Percentiles rank a stretch among this genome's conserved stretches.
Evolutionary conservation across 1,140 invertebrate genomes (phyloP).

Genomic region (Euborellia annulipes): DNA sequence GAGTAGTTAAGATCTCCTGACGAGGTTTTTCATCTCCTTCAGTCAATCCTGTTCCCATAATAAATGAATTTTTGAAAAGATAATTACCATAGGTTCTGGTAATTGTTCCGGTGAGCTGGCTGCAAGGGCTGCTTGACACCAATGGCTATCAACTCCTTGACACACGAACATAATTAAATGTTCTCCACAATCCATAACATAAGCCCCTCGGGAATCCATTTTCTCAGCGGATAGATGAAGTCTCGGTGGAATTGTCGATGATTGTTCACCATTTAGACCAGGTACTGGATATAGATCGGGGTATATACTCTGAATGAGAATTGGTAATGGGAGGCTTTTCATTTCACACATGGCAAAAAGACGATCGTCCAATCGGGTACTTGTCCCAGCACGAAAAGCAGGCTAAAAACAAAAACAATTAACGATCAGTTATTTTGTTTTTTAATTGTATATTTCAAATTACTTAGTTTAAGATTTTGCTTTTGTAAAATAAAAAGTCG

Average conservation of each 20-base stretch:
- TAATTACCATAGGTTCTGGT: slow-evolving; percentile 46
- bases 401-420: slow-evolving; percentile 34
- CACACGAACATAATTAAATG: slow-evolving; percentile 78
- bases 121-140: slow-evolving; percentile 58
- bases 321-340: slow-evolving; percentile 70
- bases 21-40: too few species aligned
- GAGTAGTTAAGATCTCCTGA: too few species aligned
- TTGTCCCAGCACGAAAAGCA: slow-evolving; percentile 73
- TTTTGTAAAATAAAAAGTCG: too few species aligned
- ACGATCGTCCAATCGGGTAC: slow-evolving; percentile 82
- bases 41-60: slow-evolving; percentile 7
- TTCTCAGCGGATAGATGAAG: slow-evolving; percentile 48
- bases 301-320: slow-evolving; percentile 75
- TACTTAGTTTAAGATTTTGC: too few species aligned
- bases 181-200: slow-evolving; percentile 77
- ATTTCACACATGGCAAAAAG: slow-evolving; percentile 86
- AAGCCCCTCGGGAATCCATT: slow-evolving; percentile 76
- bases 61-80: slow-evolving; percentile 1
- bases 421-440: slow-evolving; percentile 10
- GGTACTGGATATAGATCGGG: slow-evolving; percentile 84
- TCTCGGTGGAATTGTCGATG: slow-evolving; percentile 27
- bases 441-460: slow-evolving; percentile 4
- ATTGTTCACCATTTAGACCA: too few species aligned
- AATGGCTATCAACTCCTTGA: slow-evolving; percentile 54
- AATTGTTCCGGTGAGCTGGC: slow-evolving; percentile 41